Evolutionary conservation across 2,113 vertebrate genomes (phyloP).

Genomic region (Oxygymnocypris stewartii): DNA sequence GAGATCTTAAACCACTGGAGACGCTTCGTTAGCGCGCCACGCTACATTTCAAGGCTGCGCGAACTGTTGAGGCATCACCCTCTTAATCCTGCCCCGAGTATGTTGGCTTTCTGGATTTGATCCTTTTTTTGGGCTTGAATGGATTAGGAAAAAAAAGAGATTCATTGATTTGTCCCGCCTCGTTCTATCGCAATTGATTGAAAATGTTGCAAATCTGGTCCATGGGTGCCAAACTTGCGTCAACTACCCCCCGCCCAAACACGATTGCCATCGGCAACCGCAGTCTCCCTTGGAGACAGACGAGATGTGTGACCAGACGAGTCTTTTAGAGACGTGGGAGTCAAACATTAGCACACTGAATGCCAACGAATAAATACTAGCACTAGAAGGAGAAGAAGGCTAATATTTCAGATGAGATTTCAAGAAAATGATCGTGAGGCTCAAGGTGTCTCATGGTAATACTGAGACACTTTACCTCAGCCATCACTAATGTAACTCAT

Average conservation of each 20-base stretch:
- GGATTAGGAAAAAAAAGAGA: slow-evolving; percentile 65
- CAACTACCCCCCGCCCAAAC: slow-evolving; percentile 52
- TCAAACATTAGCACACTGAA: slow-evolving; percentile 34
- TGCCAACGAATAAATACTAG: slow-evolving; percentile 38
- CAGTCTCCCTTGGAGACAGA: slow-evolving; percentile 31
- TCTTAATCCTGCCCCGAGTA: slow-evolving; percentile 64
- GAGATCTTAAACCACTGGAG: slow-evolving; percentile 55
- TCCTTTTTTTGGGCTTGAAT: slow-evolving; percentile 62
- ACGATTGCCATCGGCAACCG: slow-evolving; percentile 37
- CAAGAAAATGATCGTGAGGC: slow-evolving; percentile 30
- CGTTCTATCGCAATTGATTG: slow-evolving; percentile 64
- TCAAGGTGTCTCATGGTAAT: slow-evolving; percentile 9
- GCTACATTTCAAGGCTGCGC: slow-evolving; percentile 60
- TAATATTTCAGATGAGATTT: slow-evolving; percentile 28
- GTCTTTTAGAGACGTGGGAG: slow-evolving; percentile 37
- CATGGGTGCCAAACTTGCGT: slow-evolving; percentile 55
- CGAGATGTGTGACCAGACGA: slow-evolving; percentile 33
- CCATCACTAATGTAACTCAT: not conserved
- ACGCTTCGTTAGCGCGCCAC: slow-evolving; percentile 62
- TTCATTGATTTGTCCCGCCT: slow-evolving; percentile 62
- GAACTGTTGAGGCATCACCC: slow-evolving; percentile 54
- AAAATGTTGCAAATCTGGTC: slow-evolving; percentile 61
- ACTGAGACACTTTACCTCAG: not conserved
- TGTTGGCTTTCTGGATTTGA: slow-evolving; percentile 63
- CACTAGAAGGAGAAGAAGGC: not conserved